Base-by-base conservation (phyloP, 2,113 vertebrate species). In the Typhlomys cinereus region DNA sequence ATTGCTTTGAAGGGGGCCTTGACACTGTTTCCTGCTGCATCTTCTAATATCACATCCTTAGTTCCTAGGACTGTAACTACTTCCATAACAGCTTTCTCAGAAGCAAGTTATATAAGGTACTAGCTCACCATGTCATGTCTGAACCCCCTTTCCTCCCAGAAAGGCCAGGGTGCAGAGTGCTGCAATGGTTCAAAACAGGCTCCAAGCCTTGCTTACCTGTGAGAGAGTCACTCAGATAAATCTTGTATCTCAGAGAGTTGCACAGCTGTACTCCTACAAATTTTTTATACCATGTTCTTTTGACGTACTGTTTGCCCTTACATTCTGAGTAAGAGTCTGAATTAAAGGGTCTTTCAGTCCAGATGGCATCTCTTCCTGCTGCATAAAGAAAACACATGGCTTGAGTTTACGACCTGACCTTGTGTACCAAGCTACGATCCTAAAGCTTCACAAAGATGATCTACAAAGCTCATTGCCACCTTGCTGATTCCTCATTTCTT, bases 241-340 rank as follows among this genome's bases (percentile, higher is more conserved):
- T 99, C 97, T 99, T 99, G 96, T 99, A 99, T 98, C 99, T 98
- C 93, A 99, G 98, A 3, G 99, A 99, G 97, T 99, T 99, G 97
- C 99, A 99, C n/a, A 99, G 98, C 97, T 99, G 99, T 93, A 99
- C 99, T 12, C 99, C 99, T 34, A 99, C 99, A 94, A 99, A 99
- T 96, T 99, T 99, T 93, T 99, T 98, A 96, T 99, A 99, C 99
- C 99, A 99, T 0, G 99, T 99, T 94, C 99, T 99, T 97, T 99
- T 99, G 75, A 99, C 98, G 0, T 97, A 99, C 94, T 99, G 98
- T 93, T 98, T 99, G 80, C 99, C 99, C 48, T 98, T 99, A 97
- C 99, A 99, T 96, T 99, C 99, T 18, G 99, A 99, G 94, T 99
- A 99, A 44, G 97, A 96, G 88, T 99, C 99, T 0, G 99, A 97